Percentiles rank a stretch among this genome's conserved stretches.
These are phyloP conservation scores for Tyto alba DNA, from an alignment of 2,113 vertebrate species.

Conservation along the genomic window DNA sequence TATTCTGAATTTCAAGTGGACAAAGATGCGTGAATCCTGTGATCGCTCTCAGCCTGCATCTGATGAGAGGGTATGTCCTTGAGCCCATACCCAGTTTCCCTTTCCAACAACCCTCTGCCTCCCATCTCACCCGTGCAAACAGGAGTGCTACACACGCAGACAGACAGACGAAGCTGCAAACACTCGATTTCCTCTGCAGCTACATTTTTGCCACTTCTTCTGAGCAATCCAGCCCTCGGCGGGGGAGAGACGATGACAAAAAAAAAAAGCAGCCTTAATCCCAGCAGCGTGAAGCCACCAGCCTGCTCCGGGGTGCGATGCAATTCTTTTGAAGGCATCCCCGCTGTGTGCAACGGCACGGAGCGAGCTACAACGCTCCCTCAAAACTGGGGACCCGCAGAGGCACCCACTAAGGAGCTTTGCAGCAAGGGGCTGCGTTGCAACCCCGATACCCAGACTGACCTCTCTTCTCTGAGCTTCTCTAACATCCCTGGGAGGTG, in stretches of 20 bases:
- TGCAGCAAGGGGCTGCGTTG: background rate
- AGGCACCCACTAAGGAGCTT: background rate
- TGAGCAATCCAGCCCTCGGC: background rate
- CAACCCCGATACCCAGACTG: background rate
- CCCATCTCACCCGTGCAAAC: background rate
- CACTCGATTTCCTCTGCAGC: background rate
- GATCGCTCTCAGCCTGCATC: background rate
- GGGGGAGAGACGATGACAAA: too few relatives aligned
- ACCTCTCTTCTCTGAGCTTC: background rate
- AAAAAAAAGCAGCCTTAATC: background rate
- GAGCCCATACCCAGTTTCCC: background rate
- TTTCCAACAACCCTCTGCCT: background rate
- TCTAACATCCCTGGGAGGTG: background rate
- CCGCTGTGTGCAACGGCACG: accelerated
- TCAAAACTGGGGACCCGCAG: accelerated
- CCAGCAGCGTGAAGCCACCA: background rate
- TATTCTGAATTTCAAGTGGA: background rate
- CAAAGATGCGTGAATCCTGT: background rate
- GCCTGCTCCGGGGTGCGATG: background rate
- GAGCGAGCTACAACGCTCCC: background rate
- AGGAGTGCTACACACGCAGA: accelerated
- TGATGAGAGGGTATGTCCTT: accelerated
- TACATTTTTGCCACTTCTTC: background rate
- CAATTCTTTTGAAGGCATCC: background rate
- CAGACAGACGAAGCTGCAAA: background rate